These are phyloP conservation scores for Zaprionus lachaisei DNA, from an alignment of 1,140 invertebrate species.

Conservation along the genomic window DNA sequence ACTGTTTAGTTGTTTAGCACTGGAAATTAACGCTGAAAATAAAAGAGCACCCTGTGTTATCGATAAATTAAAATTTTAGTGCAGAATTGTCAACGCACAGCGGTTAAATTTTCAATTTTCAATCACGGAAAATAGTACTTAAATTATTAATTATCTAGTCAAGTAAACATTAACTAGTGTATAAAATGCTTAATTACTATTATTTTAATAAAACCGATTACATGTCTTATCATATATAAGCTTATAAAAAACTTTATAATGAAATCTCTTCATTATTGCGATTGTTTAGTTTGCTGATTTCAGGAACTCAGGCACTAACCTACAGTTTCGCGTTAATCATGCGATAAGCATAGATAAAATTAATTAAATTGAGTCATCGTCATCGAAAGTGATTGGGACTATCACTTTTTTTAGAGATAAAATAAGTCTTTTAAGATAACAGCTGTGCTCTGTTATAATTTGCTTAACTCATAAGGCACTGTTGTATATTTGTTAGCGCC, in stretches of 20 bases:
- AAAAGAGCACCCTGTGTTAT: background rate
- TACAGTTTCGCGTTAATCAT: background rate
- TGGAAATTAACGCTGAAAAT: background rate
- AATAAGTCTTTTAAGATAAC: constrained; percentile 6
- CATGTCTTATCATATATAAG: too few relatives aligned
- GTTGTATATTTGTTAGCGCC: background rate
- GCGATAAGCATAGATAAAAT: background rate
- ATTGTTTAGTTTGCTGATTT: too few relatives aligned
- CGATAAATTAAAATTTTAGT: constrained; percentile 1
- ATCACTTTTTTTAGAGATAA: background rate
- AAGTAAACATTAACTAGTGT: too few relatives aligned
- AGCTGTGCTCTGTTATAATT: background rate
- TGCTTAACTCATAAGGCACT: background rate
- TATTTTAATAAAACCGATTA: too few relatives aligned
- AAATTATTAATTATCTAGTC: too few relatives aligned
- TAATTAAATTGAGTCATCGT: background rate
- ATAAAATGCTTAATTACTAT: too few relatives aligned
- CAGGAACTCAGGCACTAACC: too few relatives aligned
- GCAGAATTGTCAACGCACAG: background rate
- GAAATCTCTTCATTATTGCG: too few relatives aligned
- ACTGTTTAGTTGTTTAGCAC: constrained; percentile 2
- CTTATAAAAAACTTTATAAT: too few relatives aligned
- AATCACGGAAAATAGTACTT: too few relatives aligned
- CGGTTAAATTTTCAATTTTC: too few relatives aligned
- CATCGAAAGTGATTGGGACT: background rate